These are phyloP conservation scores for Tipula unca DNA, from an alignment of 2,888 invertebrate genomes.

Conservation along the genomic window DNA sequence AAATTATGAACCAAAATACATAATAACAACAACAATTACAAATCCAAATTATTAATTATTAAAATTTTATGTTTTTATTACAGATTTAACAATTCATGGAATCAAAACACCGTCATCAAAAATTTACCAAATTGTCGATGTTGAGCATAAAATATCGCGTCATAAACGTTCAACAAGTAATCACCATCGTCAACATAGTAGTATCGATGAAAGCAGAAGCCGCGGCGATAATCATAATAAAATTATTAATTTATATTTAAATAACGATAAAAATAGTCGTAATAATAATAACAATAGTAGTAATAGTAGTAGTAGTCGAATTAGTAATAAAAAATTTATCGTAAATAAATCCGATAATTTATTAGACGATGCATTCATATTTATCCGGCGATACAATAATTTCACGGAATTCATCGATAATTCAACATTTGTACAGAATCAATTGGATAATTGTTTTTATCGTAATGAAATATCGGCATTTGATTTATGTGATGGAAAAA, in stretches of 20 bases:
- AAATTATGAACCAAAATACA: not conserved
- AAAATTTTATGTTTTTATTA: not conserved
- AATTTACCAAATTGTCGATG: not conserved
- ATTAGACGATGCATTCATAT: constrained; percentile 42
- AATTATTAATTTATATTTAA: not conserved
- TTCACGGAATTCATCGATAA: constrained; percentile 38
- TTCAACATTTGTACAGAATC: constrained; percentile 36
- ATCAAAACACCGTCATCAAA: not conserved
- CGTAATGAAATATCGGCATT: constrained; percentile 40
- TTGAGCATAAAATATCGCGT: not conserved
- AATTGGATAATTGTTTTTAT: constrained; percentile 40
- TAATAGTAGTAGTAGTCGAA: not conserved
- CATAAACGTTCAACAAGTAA: not conserved
- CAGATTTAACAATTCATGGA: not conserved
- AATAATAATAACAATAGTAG: not conserved
- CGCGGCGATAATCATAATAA: not conserved
- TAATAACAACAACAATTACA: not conserved
- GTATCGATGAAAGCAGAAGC: not conserved
- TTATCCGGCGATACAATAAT: constrained; percentile 40
- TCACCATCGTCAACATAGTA: too few relatives aligned
- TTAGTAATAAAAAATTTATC: not conserved
- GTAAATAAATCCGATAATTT: constrained; percentile 32
- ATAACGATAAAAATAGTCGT: not conserved
- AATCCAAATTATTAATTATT: not conserved
- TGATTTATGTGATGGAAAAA: constrained; percentile 40